Evolutionary conservation across 2,888 invertebrate genomes (phyloP).

Genomic region (Tortricodes alternella): DNA sequence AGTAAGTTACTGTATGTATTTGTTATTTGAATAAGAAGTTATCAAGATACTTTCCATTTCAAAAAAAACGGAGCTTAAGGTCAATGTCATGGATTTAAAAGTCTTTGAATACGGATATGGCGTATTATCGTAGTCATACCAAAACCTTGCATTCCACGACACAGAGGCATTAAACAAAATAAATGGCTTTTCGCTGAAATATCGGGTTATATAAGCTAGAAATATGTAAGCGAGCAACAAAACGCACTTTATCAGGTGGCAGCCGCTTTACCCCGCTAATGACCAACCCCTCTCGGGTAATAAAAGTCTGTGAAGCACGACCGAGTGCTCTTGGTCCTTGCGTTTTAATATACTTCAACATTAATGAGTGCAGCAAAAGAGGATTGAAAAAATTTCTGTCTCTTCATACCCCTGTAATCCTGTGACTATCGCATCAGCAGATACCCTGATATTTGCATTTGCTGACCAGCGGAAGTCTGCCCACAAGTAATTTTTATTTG

Average conservation of each 20-base stretch:
- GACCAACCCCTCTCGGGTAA: conserved; percentile 80
- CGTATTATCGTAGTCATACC: neutral
- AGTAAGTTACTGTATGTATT: too few species aligned
- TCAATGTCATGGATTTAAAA: too few species aligned
- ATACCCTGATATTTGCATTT: too few species aligned
- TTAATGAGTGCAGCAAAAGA: neutral
- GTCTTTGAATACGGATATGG: too few species aligned
- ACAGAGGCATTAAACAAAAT: neutral
- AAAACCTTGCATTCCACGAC: neutral
- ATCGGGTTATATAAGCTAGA: conserved; percentile 47
- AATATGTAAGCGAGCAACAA: conserved; percentile 79
- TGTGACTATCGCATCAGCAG: too few species aligned
- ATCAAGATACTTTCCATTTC: too few species aligned
- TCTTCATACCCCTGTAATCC: too few species aligned
- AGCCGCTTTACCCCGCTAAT: conserved; percentile 80
- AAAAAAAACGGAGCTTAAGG: too few species aligned
- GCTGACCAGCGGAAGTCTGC: too few species aligned
- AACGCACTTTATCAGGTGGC: conserved; percentile 83
- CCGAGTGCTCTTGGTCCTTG: conserved; percentile 56
- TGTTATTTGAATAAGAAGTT: too few species aligned
- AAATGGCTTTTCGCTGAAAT: conserved; percentile 24
- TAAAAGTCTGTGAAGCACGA: conserved; percentile 67
- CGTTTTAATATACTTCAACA: neutral
- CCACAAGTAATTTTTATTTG: too few species aligned
- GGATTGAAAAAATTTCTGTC: neutral